These are phyloP conservation scores for Phyllotis vaccarum DNA, from an alignment of 2,797 vertebrate genomes.

Conservation along the genomic window DNA sequence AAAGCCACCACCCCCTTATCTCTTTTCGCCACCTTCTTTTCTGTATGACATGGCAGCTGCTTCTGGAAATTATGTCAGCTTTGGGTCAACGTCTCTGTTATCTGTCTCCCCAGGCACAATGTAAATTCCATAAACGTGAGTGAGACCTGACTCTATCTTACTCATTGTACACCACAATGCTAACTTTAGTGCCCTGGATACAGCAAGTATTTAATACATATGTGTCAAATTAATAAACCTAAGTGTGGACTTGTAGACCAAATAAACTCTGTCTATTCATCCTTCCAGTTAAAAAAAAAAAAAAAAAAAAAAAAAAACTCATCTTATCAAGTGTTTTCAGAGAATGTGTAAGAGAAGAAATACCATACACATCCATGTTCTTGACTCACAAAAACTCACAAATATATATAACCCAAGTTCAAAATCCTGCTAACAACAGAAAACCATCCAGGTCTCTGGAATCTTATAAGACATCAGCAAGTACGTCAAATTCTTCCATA, in stretches of 20 bases:
- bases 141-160: background rate
- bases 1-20: background rate
- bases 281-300: no score
- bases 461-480: background rate
- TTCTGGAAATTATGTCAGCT: background rate
- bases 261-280: background rate
- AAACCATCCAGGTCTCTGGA: background rate
- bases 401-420: background rate
- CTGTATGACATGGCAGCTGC: background rate
- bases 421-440: slow-evolving; percentile 1
- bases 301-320: background rate
- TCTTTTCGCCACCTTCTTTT: background rate
- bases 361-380: background rate
- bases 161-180: no score
- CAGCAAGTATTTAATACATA: background rate
- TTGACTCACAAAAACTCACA: background rate
- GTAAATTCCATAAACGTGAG: background rate
- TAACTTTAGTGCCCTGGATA: background rate
- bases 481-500: background rate
- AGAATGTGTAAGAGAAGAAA: background rate
- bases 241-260: background rate
- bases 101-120: background rate
- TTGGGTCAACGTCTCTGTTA: background rate
- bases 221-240: background rate
- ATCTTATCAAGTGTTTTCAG: background rate